Evolutionary conservation across 2,888 invertebrate species (phyloP).

Genomic region (Volucella zonaria): DNA sequence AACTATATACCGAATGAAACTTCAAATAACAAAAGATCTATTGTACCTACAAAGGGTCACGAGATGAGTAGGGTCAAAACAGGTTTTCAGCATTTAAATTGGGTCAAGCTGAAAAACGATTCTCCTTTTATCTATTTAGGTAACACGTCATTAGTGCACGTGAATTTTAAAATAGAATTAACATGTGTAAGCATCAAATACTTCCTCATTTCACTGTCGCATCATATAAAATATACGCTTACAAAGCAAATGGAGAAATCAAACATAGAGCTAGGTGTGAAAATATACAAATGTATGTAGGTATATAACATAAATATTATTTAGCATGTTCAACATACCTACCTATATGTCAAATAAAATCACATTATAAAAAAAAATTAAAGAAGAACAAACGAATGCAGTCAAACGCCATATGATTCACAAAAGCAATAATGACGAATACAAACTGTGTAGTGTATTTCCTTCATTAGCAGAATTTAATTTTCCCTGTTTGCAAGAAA

Average conservation of each 20-base stretch:
- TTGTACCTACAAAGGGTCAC: neutral
- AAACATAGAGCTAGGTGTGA: neutral
- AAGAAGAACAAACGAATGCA: no score
- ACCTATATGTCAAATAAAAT: no score
- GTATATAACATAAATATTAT: no score
- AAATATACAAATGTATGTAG: neutral
- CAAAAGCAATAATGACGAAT: neutral
- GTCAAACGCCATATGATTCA: no score
- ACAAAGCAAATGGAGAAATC: constrained; percentile 3
- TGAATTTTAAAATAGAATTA: constrained; percentile 34
- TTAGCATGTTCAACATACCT: no score
- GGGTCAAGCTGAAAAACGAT: neutral
- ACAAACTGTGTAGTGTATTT: constrained; percentile 30
- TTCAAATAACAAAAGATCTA: neutral
- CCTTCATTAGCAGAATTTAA: constrained; percentile 36
- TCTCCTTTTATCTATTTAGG: no score
- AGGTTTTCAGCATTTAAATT: neutral
- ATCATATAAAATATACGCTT: neutral
- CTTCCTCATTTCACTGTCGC: constrained; percentile 39
- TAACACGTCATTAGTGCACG: neutral
- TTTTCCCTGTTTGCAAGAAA: neutral
- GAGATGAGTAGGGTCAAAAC: no score
- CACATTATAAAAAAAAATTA: no score
- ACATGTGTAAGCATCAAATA: constrained; percentile 22
- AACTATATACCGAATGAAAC: no score